Evolutionary conservation across 2,113 vertebrate species (phyloP).

Genomic region (Lota lota): DNA sequence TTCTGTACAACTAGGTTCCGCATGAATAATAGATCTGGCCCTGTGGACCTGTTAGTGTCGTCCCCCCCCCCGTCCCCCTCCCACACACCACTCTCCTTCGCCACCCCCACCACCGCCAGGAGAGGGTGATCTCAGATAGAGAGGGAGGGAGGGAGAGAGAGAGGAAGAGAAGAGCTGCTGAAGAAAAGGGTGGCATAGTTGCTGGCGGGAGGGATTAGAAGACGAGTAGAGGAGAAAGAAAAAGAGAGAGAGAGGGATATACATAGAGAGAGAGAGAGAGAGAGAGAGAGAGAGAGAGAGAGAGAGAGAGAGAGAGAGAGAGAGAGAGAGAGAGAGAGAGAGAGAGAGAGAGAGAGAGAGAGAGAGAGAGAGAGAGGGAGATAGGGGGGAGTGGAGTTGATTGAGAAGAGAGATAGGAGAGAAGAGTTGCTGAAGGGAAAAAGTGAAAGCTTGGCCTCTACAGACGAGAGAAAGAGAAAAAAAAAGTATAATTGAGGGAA

Average conservation of each 20-base stretch:
- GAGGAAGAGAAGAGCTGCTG: neutral
- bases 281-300: neutral
- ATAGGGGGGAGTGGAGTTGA: neutral
- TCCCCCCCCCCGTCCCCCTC: slow-evolving; percentile 16
- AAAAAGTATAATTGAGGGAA: too few species aligned
- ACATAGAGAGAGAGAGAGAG: neutral
- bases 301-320: neutral
- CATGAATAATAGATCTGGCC: slow-evolving; percentile 62
- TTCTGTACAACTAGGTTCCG: slow-evolving; percentile 31
- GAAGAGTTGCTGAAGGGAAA: too few species aligned
- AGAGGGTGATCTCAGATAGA: too few species aligned
- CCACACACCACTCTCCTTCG: neutral
- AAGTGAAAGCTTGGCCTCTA: too few species aligned
- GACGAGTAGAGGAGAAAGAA: neutral
- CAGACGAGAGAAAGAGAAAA: too few species aligned
- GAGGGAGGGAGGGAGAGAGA: neutral
- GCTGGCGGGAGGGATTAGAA: too few species aligned
- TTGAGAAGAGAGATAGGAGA: neutral
- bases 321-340: too few species aligned
- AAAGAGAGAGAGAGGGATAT: neutral
- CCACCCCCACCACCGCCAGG: neutral
- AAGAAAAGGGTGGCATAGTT: too few species aligned
- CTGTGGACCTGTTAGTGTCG: slow-evolving; percentile 36
- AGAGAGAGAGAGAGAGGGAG: neutral
- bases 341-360: neutral